A percentile compares a stretch with the other conserved stretches of the same genome.
These are phyloP conservation scores for Geotrypetes seraphini DNA, from an alignment of 2,797 vertebrate genomes.

Conservation along the genomic window DNA sequence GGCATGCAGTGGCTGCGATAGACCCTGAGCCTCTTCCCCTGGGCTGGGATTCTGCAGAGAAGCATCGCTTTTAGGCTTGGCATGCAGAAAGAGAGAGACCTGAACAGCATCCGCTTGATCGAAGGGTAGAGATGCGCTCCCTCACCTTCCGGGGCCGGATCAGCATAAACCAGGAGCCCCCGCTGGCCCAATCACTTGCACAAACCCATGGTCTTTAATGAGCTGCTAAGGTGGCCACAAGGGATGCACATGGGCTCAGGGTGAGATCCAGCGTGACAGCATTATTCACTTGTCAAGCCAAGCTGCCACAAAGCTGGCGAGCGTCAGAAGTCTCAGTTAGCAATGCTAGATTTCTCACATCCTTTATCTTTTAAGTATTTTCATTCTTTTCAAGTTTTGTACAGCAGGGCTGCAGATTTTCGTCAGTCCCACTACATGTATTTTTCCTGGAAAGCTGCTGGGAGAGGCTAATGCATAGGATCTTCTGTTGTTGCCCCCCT, in stretches of 20 bases:
- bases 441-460: slow-evolving; percentile 9
- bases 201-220: background rate
- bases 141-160: background rate
- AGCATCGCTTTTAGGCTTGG: background rate
- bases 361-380: too few relatives aligned
- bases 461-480: background rate
- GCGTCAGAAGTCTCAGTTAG: too few relatives aligned
- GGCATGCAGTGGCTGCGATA: too few relatives aligned
- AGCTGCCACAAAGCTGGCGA: too few relatives aligned
- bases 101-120: background rate
- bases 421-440: background rate
- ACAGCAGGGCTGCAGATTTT: background rate
- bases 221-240: too few relatives aligned
- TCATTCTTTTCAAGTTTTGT: background rate
- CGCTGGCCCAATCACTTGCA: background rate
- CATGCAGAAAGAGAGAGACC: too few relatives aligned
- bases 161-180: background rate
- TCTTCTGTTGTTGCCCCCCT: background rate
- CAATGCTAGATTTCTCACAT: too few relatives aligned
- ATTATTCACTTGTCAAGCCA: background rate
- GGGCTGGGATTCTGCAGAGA: slow-evolving; percentile 8
- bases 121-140: background rate
- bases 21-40: background rate
- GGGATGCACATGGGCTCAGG: slow-evolving; percentile 2
- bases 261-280: background rate